Conservation (phyloP, 2,113 vertebrate species). For the Tachuris rubrigastra region DNA sequence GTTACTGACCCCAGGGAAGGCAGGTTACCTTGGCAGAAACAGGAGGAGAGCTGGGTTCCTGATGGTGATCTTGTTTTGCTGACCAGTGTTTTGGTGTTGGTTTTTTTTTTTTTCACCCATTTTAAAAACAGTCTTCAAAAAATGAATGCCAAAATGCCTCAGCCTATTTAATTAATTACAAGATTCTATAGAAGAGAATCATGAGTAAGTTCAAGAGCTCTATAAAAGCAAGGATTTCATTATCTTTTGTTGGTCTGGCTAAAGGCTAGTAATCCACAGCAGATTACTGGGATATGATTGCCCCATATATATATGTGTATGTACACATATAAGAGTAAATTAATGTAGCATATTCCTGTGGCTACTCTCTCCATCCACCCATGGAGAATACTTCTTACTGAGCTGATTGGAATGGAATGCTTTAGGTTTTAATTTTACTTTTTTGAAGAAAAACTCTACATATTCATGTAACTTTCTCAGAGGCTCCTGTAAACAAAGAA, state of each 20-base stretch:
- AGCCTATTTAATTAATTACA: conserved; percentile 36
- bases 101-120: neutral
- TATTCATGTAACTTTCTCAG: conserved; percentile 63
- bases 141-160: conserved; percentile 40
- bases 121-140: neutral
- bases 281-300: conserved; percentile 58
- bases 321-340: neutral
- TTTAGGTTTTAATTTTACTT: conserved; percentile 53
- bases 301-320: neutral
- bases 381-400: conserved; percentile 47
- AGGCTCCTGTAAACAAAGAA: conserved; percentile 70
- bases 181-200: conserved; percentile 49
- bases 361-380: conserved; percentile 38
- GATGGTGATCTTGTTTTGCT: neutral
- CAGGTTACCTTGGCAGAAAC: neutral
- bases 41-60: neutral
- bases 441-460: neutral
- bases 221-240: conserved; percentile 62
- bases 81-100: neutral
- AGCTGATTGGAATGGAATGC: conserved; percentile 57
- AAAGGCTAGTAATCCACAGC: conserved; percentile 54
- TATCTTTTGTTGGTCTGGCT: conserved; percentile 55
- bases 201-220: conserved; percentile 50
- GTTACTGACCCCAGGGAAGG: neutral
- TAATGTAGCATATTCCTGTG: conserved; percentile 13